A percentile compares a stretch with the other conserved stretches of the same genome.
These are phyloP conservation scores for Pachypanchax playfairii DNA, from an alignment of 2,113 vertebrate species.

Conservation along the genomic window DNA sequence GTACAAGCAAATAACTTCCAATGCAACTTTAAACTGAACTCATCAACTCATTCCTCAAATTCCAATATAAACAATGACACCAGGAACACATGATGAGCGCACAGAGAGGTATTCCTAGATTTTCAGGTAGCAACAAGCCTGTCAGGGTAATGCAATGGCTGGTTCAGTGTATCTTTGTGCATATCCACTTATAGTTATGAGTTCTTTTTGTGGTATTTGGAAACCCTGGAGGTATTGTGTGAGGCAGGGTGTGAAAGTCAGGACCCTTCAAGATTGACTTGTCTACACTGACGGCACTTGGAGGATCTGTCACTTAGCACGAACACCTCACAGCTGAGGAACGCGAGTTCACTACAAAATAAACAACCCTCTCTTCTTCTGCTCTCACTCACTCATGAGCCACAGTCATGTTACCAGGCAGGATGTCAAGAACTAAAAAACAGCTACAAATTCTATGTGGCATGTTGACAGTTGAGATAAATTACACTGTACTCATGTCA, in stretches of 20 bases:
- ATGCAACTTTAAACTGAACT: conserved; percentile 23
- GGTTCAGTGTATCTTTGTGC: conserved; percentile 5
- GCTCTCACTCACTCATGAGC: conserved; percentile 42
- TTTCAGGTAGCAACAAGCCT: conserved; percentile 72
- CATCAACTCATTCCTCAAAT: conserved; percentile 59
- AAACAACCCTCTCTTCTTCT: conserved; percentile 68
- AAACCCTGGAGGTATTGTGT: conserved; percentile 36
- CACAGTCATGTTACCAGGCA: conserved; percentile 18
- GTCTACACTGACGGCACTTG: conserved; percentile 64
- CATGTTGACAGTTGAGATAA: conserved; percentile 31
- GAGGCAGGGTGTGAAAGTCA: conserved; percentile 54
- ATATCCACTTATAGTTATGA: conserved; percentile 12
- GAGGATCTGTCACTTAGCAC: conserved; percentile 75
- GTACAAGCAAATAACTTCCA: conserved; percentile 24
- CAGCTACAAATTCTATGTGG: conserved; percentile 25
- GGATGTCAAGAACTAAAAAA: conserved; percentile 32
- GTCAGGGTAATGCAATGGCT: conserved; percentile 34
- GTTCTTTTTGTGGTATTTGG: conserved; percentile 10
- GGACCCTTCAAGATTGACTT: conserved; percentile 54
- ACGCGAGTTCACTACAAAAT: conserved; percentile 59
- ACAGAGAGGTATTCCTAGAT: conserved; percentile 44
- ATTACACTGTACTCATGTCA: conserved; percentile 27
- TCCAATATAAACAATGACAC: conserved; percentile 64
- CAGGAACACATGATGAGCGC: conserved; percentile 42
- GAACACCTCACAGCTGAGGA: conserved; percentile 69